Evolutionary conservation across 2,113 vertebrate species (phyloP), one percentile per base, ranked within the genome.

Genomic region (Epinephelus cyanopodus): DNA sequence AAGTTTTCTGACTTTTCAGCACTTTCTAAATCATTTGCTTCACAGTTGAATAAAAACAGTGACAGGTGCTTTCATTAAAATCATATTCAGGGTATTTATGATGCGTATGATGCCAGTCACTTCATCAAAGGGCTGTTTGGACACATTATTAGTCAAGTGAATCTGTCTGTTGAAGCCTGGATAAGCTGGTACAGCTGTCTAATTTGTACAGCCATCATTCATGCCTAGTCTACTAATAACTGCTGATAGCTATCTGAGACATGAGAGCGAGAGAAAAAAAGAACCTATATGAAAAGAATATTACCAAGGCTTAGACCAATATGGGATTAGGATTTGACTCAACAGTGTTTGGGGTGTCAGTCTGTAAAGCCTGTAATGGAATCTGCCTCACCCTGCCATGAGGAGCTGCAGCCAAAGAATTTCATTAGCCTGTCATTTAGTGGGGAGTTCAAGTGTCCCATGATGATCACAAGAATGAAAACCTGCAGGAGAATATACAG

Each of bases 301-400:
- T 90, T 85, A 70, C 68, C 42, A 56, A 62, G 72, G 62, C 65
- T 84, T 79, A 74, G 50, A 77, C 83, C 81, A 86, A 90, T 88
- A 81, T 84, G 79, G 86, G 85, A 88, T 91, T 89, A 86, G 81
- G 84, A 64, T 74, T 73, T 74, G 65, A 84, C 73, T 86, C 77
- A 64, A 53, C 65, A 21, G 62, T 82, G 78, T 91, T 89, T 81
- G 74, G 52, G 66, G 21, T 82, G 81, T 82, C 87, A 70, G 74
- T 63, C 80, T 60, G 50, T 52, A 86, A 83, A 84, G 61, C 52
- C 75, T 73, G 74, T 76, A 82, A 86, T 89, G 68, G 78, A 89
- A 84, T 86, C 57, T 64, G 68, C 54, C 39, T 79, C 65, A 53
- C 21, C 33, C 83, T 25, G 57, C 39, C 66, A 77, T 74, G 72